Percentiles rank a stretch among this genome's conserved stretches.
Conservation (phyloP, 53 echinoderm and acorn worm genomes). For the Actinopyga echinites region DNA sequence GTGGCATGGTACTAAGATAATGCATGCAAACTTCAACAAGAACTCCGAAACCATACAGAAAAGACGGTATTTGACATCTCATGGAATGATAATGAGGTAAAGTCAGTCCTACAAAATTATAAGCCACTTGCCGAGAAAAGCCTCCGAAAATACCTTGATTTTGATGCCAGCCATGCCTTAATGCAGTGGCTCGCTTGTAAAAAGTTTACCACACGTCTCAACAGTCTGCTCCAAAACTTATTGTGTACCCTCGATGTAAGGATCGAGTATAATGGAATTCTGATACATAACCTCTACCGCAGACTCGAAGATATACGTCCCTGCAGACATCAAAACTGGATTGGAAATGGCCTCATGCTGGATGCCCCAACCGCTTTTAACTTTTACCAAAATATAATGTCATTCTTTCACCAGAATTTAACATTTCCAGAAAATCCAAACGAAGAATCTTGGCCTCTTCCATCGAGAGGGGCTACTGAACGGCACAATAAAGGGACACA, state of each 20-base stretch:
- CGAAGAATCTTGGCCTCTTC: too few species aligned
- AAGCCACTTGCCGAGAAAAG: conserved; percentile 1
- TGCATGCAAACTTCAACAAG: neutral
- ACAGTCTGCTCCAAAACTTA: conserved; percentile 55
- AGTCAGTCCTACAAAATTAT: conserved; percentile 34
- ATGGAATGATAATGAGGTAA: neutral
- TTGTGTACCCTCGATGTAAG: conserved; percentile 50
- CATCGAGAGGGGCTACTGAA: too few species aligned
- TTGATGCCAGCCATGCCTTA: conserved; percentile 61
- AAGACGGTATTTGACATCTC: neutral
- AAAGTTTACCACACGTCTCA: conserved; percentile 51
- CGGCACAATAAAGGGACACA: too few species aligned
- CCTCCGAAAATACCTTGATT: conserved; percentile 37
- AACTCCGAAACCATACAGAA: too few species aligned
- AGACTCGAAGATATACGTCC: conserved; percentile 22
- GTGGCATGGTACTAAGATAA: conserved; percentile 17
- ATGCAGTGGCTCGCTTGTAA: conserved; percentile 78
- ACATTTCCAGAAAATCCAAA: too few species aligned
- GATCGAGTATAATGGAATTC: conserved; percentile 71
- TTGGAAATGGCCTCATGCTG: neutral
- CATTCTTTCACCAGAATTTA: too few species aligned
- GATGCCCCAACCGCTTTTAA: conserved; percentile 4
- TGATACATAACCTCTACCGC: too few species aligned
- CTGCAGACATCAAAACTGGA: neutral
- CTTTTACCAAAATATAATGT: neutral